Evolutionary conservation across 2,888 invertebrate species (phyloP).

Genomic region (Marasmarcha lunaedactyla): DNA sequence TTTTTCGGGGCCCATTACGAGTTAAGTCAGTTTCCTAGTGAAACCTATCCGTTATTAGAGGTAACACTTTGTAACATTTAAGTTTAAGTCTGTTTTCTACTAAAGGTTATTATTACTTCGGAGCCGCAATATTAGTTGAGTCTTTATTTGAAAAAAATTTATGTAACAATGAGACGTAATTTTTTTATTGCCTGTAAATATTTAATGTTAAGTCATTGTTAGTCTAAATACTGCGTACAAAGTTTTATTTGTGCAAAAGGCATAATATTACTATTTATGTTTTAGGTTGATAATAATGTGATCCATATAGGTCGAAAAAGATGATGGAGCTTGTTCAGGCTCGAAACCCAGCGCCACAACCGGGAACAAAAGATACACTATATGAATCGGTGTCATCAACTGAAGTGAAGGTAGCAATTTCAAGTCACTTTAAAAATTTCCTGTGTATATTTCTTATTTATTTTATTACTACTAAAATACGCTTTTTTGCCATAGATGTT

Average conservation of each 20-base stretch:
- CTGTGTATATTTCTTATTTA: background rate
- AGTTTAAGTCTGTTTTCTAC: too few species aligned
- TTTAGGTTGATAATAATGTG: constrained; percentile 12
- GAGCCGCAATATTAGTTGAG: constrained; percentile 7
- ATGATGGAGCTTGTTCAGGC: constrained; percentile 10
- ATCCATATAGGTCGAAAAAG: constrained; percentile 11
- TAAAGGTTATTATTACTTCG: too few species aligned
- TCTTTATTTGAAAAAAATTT: constrained; percentile 8
- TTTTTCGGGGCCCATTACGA: too few species aligned
- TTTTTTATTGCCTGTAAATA: constrained; percentile 7
- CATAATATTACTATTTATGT: constrained; percentile 9
- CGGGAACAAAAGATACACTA: constrained; percentile 5
- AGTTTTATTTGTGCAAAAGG: constrained; percentile 8
- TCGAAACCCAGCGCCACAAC: too few species aligned
- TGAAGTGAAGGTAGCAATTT: constrained; percentile 7
- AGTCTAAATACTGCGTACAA: too few species aligned
- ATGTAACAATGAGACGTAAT: constrained; percentile 3
- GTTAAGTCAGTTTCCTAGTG: too few species aligned
- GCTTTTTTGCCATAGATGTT: constrained; percentile 11
- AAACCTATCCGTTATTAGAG: too few species aligned
- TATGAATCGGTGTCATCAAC: constrained; percentile 9
- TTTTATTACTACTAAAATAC: background rate
- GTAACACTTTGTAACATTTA: too few species aligned
- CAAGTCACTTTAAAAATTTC: background rate
- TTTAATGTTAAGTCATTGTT: too few species aligned